A percentile compares a stretch with the other conserved stretches of the same genome.
Evolutionary conservation across 2,888 invertebrate species (phyloP).

Genomic region (Himalopsyche kuldschensis): DNA sequence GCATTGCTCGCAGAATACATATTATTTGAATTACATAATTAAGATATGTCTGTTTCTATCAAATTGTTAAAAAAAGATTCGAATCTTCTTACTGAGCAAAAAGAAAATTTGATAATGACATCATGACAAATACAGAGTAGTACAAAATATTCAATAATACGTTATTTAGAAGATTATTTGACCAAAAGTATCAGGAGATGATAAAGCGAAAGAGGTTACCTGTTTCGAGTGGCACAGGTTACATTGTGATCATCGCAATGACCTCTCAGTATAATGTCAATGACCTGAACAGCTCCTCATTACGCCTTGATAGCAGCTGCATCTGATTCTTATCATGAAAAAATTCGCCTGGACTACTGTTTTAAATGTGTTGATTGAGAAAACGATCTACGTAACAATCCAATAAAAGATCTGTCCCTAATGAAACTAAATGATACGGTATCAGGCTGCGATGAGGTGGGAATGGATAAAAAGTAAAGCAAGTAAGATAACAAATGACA

Average conservation of each 20-base stretch:
- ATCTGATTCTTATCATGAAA: constrained; percentile 32
- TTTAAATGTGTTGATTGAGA: constrained; percentile 17
- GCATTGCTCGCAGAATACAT: too few relatives aligned
- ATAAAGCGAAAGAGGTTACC: background rate
- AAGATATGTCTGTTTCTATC: too few relatives aligned
- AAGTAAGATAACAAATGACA: too few relatives aligned
- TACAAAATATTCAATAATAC: too few relatives aligned
- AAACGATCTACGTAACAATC: constrained; percentile 7
- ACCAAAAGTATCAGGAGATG: background rate
- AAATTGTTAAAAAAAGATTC: too few relatives aligned
- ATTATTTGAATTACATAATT: too few relatives aligned
- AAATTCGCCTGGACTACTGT: constrained; percentile 33
- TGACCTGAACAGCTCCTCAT: constrained; percentile 27
- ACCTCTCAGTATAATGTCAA: constrained; percentile 6
- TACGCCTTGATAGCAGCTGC: constrained; percentile 23
- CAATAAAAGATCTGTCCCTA: background rate
- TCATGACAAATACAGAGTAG: too few relatives aligned
- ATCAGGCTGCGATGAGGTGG: background rate
- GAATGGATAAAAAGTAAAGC: too few relatives aligned
- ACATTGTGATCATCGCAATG: background rate
- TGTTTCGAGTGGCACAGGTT: background rate
- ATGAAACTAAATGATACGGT: background rate
- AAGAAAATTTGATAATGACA: too few relatives aligned
- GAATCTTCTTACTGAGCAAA: too few relatives aligned
- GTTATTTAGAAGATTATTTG: background rate